Conservation (phyloP, 1,140 invertebrate genomes). For the Rhizoglyphus robini region DNA sequence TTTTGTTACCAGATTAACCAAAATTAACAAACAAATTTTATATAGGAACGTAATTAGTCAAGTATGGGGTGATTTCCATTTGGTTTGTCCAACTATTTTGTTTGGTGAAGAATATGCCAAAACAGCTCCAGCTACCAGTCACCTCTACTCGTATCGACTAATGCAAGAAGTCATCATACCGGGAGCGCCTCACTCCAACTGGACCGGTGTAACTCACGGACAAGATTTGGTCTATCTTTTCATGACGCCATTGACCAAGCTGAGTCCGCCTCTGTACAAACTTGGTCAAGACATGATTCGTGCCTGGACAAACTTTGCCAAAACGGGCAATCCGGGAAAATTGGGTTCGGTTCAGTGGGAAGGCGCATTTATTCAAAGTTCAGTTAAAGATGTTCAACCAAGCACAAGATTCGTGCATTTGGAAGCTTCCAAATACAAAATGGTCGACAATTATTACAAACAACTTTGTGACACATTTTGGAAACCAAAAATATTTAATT, state of each 20-base stretch:
- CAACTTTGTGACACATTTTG: too few relatives aligned
- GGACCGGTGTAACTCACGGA: slow-evolving; percentile 24
- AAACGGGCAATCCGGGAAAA: slow-evolving; percentile 53
- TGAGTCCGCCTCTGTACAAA: neutral
- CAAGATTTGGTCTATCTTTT: slow-evolving; percentile 25
- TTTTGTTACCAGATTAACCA: too few relatives aligned
- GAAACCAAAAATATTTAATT: too few relatives aligned
- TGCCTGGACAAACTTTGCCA: slow-evolving; percentile 90
- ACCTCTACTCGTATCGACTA: too few relatives aligned
- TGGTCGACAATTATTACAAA: neutral
- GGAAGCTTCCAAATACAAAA: neutral
- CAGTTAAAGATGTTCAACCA: neutral
- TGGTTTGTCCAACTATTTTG: too few relatives aligned
- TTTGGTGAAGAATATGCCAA: too few relatives aligned
- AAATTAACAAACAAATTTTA: too few relatives aligned
- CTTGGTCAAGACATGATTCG: slow-evolving; percentile 52
- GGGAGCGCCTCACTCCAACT: neutral
- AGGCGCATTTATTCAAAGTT: neutral
- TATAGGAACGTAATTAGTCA: too few relatives aligned
- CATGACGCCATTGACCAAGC: neutral
- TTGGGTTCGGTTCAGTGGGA: too few relatives aligned
- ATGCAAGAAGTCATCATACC: neutral
- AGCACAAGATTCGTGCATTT: neutral
- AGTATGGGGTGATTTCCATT: too few relatives aligned
- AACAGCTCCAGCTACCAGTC: too few relatives aligned